Percentiles rank a stretch among this genome's conserved stretches.
Conservation (phyloP, 1,140 invertebrate species). For the Saxidomus purpurata region DNA sequence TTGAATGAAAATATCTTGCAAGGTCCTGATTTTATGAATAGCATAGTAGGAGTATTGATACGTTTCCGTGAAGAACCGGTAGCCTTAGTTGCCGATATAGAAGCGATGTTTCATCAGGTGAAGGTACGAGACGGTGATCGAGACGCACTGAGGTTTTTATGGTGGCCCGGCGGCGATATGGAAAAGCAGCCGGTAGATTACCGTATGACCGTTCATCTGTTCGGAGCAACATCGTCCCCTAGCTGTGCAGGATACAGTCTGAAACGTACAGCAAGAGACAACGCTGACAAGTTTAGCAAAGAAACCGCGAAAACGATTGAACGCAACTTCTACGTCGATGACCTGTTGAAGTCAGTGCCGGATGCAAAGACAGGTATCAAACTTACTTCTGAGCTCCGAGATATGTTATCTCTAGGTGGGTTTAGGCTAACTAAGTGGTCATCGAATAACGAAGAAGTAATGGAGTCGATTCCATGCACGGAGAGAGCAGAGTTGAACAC, state of each 20-base stretch:
- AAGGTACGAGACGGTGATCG: constrained; percentile 52
- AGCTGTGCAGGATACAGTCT: constrained; percentile 61
- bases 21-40: constrained; percentile 85
- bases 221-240: constrained; percentile 70
- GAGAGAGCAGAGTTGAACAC: background rate
- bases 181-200: constrained; percentile 49
- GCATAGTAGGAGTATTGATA: constrained; percentile 72
- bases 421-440: constrained; percentile 60
- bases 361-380: constrained; percentile 29
- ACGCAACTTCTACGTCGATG: constrained; percentile 70
- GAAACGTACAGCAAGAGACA: constrained; percentile 54
- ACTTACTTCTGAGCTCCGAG: background rate
- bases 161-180: constrained; percentile 66
- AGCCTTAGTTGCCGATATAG: constrained; percentile 69
- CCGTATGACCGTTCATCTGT: constrained; percentile 68
- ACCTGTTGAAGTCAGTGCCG: constrained; percentile 52
- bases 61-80: constrained; percentile 70
- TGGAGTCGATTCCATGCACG: constrained; percentile 36
- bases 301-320: constrained; percentile 28
- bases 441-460: constrained; percentile 49
- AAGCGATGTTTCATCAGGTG: constrained; percentile 72
- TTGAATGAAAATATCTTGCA: constrained; percentile 74
- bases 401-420: constrained; percentile 25
- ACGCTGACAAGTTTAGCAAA: background rate
- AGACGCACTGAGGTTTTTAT: constrained; percentile 65